These are phyloP conservation scores for Hippotragus niger DNA, from an alignment of 2,113 vertebrate species.

Conservation along the genomic window DNA sequence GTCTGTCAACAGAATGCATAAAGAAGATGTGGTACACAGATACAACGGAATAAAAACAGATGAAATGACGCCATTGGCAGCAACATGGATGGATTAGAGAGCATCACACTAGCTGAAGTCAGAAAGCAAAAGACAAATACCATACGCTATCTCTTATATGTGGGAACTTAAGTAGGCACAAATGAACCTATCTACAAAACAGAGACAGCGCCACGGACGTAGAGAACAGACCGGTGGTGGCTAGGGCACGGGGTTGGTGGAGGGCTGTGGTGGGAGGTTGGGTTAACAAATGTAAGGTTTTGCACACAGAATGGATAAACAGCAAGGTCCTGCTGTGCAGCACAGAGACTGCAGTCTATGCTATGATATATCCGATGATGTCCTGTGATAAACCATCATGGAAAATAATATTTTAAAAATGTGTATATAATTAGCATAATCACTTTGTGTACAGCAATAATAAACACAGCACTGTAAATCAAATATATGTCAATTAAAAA, in stretches of 20 bases:
- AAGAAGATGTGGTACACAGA: background rate
- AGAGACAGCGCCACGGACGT: background rate
- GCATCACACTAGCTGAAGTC: background rate
- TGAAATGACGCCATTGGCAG: background rate
- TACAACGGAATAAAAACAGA: accelerated
- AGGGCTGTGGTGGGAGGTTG: background rate
- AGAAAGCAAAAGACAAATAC: background rate
- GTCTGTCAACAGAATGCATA: background rate
- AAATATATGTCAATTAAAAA: background rate
- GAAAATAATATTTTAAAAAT: background rate
- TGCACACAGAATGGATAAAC: background rate
- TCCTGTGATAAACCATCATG: background rate
- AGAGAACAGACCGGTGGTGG: background rate
- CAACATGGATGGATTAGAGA: background rate
- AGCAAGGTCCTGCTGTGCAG: background rate
- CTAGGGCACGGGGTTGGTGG: background rate
- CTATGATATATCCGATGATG: background rate
- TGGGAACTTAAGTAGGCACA: background rate
- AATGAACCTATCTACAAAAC: background rate
- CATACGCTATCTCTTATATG: accelerated
- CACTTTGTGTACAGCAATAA: background rate
- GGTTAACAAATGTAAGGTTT: background rate
- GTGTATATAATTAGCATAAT: background rate
- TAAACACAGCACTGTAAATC: background rate
- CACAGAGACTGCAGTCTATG: background rate